Evolutionary conservation across 2,888 invertebrate genomes (phyloP), one percentile per base, ranked within the genome.

Genomic region (Clivina fossor): DNA sequence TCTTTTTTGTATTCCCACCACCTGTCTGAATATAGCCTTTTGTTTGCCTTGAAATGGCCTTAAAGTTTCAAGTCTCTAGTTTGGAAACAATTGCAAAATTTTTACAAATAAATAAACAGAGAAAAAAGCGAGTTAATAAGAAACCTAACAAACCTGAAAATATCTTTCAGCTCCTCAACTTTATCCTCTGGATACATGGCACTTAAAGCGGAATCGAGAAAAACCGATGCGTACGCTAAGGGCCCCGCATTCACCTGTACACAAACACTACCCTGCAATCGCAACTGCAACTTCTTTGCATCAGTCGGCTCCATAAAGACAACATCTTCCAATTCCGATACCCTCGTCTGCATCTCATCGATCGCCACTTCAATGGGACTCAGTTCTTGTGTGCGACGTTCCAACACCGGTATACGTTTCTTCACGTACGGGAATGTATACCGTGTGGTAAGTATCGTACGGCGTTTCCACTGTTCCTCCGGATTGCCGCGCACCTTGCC

Each of bases 361-460:
- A 95, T 86, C 37, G 97, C 97, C 33, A 96, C 95, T 76, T 96
- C 95, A 66, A 98, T 93, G 1, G 97, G 97, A 64, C 87, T 88
- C 61, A 92, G 79, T 70, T 93, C 91, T 62, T 87, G 82, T 38
- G 87, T 81, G 66, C 85, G 82, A 26, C 82, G 83, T 2, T 86
- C 81, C 24, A 80, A 78, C 1, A 97, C 89, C 19, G 84, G 81
- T 55, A 94, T 88, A 35, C 97, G 85, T 65, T 95, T 92, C 67
- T 93, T 89, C 18, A 95, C 90, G 71, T 95, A 95, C 0, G 97
- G 97, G 73, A 98, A 97, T 56, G 88, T 86, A 69, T 89, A 89
- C 61, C 85, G 84, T 3, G 93, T 94, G 93, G 70, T 90, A 11
- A 97, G 81, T 66, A 95, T 90, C 0, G 94, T 94, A 64, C 94